Percentiles rank a stretch among this genome's conserved stretches.
Evolutionary conservation across 35 echinoderm and acorn worm species (phyloP).

Genomic region (Heliocidaris erythrogramma): DNA sequence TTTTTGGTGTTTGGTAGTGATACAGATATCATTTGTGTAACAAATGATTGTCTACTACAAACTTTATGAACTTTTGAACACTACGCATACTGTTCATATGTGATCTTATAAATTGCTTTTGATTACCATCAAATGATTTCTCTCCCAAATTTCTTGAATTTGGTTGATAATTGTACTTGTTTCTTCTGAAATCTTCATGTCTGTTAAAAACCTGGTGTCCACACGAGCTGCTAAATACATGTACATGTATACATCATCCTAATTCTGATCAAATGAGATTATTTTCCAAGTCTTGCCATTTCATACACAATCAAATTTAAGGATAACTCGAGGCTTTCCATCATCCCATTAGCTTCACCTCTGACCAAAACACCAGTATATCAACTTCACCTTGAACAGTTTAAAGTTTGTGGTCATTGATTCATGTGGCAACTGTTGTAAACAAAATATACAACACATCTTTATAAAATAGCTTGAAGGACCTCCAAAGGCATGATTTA

Average conservation of each 20-base stretch:
- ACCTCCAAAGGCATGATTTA: neutral
- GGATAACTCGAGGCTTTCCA: neutral
- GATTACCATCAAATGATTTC: no score
- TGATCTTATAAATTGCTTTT: no score
- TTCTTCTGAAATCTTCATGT: neutral
- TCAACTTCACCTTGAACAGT: neutral
- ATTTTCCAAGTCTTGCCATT: neutral
- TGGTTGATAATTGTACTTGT: neutral
- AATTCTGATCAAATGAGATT: neutral
- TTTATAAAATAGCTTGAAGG: neutral
- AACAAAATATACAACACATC: neutral
- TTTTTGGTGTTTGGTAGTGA: neutral
- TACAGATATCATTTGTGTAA: neutral
- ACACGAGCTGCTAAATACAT: no score
- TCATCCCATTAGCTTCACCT: neutral
- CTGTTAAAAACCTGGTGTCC: no score
- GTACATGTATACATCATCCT: neutral
- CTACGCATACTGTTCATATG: no score
- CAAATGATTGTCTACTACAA: no score
- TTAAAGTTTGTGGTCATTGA: neutral
- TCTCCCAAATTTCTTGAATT: no score
- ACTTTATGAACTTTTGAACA: no score
- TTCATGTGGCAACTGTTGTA: neutral
- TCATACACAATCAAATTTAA: neutral
- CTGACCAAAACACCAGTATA: neutral